Evolutionary conservation across 2,113 vertebrate species (phyloP).

Genomic region (Myotis lucifugus): DNA sequence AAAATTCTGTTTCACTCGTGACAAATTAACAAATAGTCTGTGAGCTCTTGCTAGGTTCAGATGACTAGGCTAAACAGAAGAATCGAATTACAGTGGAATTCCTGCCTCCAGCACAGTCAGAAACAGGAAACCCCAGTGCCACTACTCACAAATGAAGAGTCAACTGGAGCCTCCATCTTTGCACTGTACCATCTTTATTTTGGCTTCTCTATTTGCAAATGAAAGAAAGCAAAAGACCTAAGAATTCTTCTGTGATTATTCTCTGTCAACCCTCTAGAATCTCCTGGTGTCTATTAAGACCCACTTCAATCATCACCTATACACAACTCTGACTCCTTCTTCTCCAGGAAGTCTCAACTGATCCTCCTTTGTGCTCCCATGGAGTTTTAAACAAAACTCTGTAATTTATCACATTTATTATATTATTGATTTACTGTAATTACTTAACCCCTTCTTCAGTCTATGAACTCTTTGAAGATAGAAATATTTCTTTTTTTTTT

Average conservation of each 20-base stretch:
- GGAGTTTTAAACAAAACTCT: not conserved
- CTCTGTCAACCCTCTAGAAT: not conserved
- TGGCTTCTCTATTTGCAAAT: not conserved
- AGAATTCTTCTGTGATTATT: not conserved
- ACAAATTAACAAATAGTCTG: not conserved
- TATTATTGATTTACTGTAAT: not conserved
- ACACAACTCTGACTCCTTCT: not conserved
- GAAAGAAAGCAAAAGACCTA: not conserved
- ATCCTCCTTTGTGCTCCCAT: not conserved
- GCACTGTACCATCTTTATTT: not conserved
- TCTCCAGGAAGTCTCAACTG: not conserved
- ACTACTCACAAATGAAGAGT: not conserved
- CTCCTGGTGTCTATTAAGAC: not conserved
- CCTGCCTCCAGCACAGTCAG: not conserved
- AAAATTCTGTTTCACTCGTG: no score
- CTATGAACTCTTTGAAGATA: not conserved
- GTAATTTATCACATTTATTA: not conserved
- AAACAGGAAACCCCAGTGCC: not conserved
- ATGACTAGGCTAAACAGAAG: not conserved
- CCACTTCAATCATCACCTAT: not conserved
- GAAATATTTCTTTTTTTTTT: not conserved
- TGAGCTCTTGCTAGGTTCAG: not conserved
- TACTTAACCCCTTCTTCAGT: not conserved
- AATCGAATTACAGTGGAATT: not conserved
- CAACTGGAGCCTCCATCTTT: not conserved